phyloP scores from a whole-genome alignment of 1,140 invertebrate genomes.

The Solenopsis invicta region DNA sequence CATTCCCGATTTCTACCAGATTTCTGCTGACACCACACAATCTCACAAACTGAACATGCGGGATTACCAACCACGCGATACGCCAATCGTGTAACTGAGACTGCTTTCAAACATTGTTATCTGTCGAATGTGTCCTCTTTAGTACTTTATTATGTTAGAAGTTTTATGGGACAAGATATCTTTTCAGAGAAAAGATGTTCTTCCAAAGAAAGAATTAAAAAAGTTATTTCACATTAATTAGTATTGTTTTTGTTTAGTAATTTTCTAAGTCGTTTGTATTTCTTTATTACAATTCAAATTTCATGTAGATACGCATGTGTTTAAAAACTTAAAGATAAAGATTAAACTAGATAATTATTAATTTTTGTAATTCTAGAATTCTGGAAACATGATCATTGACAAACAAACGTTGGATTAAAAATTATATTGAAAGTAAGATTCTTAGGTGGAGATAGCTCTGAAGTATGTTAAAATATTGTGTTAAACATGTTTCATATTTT shows the following conservation, averaged over 20 bases:
- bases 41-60: not conserved
- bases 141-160: slow-evolving; percentile 1
- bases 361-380: not conserved
- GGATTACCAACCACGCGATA: not conserved
- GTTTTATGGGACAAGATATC: too few relatives aligned
- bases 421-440: not conserved
- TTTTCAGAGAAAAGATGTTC: not conserved
- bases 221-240: slow-evolving; percentile 2
- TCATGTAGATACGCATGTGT: not conserved
- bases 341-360: not conserved
- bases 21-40: slow-evolving; percentile 11
- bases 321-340: too few relatives aligned
- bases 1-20: not conserved
- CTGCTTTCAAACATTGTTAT: not conserved
- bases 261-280: not conserved
- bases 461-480: not conserved
- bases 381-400: not conserved
- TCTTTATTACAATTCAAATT: slow-evolving; percentile 7
- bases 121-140: not conserved
- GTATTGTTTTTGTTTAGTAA: not conserved
- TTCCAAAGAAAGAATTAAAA: not conserved
- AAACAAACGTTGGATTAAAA: not conserved
- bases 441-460: not conserved
- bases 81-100: not conserved
- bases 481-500: not conserved